phyloP scores from a whole-genome alignment of 2,797 vertebrate species.

The Enteromius fasciolatus region DNA sequence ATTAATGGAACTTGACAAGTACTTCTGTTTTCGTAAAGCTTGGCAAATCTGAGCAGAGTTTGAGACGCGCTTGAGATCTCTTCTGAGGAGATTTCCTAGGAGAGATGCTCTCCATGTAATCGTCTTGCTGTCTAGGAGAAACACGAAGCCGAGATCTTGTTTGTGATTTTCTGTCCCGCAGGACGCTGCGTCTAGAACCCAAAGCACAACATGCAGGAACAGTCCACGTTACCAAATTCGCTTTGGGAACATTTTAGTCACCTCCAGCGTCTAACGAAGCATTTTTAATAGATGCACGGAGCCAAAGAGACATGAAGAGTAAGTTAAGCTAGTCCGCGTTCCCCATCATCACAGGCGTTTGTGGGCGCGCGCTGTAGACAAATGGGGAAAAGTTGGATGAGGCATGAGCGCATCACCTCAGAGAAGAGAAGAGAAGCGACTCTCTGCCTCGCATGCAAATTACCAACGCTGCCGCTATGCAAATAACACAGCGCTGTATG shows the following conservation, averaged over 20 bases:
- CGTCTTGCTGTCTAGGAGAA: neutral
- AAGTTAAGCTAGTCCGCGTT: neutral
- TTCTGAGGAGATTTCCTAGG: too few species aligned
- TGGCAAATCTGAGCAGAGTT: neutral
- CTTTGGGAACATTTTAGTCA: neutral
- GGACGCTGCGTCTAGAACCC: neutral
- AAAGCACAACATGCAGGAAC: neutral
- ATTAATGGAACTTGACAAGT: neutral
- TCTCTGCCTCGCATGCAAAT: conserved; percentile 70
- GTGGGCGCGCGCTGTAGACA: conserved; percentile 16
- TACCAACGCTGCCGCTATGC: conserved; percentile 68
- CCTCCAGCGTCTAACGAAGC: neutral
- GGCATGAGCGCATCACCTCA: conserved; percentile 48
- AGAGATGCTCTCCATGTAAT: neutral
- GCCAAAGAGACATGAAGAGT: conserved; percentile 13
- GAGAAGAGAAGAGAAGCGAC: conserved; percentile 42
- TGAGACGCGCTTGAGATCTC: neutral
- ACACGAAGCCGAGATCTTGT: neutral
- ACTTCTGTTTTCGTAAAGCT: neutral
- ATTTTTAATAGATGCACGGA: neutral
- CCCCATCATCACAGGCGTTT: neutral
- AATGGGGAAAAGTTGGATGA: conserved; percentile 38
- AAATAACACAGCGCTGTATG: conserved; percentile 74
- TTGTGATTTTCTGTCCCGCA: neutral
- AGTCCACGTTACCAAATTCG: neutral